phyloP scores from a whole-genome alignment of 2,888 invertebrate species.

The Drepanosiphum platanoidis region DNA sequence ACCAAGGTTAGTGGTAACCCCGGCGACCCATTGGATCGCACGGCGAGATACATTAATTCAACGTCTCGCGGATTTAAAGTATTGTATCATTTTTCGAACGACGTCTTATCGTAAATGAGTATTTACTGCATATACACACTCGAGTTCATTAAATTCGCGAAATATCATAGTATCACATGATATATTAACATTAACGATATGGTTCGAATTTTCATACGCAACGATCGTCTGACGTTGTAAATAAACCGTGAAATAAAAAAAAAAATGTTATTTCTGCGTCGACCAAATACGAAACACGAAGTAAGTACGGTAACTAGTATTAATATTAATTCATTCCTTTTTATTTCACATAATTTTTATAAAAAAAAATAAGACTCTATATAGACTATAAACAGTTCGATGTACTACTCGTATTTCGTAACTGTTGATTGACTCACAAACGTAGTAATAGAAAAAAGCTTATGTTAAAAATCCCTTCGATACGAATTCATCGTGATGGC shows the following conservation, averaged over 20 bases:
- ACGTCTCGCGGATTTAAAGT: background rate
- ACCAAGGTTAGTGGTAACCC: too few species aligned
- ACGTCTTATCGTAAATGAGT: background rate
- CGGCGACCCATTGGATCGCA: too few species aligned
- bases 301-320: background rate
- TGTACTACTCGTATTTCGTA: background rate
- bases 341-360: background rate
- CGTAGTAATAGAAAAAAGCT: background rate
- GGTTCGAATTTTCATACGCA: too few species aligned
- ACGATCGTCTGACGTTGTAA: too few species aligned
- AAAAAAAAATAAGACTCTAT: background rate
- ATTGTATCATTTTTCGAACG: background rate
- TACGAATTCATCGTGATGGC: background rate
- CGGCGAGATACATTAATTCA: background rate
- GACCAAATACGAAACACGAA: background rate
- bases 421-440: background rate
- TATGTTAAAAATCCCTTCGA: constrained; percentile 1
- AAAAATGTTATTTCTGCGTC: too few species aligned
- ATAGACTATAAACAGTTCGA: too few species aligned
- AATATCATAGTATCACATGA: too few species aligned
- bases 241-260: too few species aligned
- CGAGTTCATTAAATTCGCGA: background rate
- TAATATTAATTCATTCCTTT: background rate
- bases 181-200: background rate
- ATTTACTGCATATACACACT: background rate